Evolutionary conservation across 2,113 vertebrate species (phyloP), one percentile per base, ranked within the genome.

Genomic region (Artemisiospiza belli): DNA sequence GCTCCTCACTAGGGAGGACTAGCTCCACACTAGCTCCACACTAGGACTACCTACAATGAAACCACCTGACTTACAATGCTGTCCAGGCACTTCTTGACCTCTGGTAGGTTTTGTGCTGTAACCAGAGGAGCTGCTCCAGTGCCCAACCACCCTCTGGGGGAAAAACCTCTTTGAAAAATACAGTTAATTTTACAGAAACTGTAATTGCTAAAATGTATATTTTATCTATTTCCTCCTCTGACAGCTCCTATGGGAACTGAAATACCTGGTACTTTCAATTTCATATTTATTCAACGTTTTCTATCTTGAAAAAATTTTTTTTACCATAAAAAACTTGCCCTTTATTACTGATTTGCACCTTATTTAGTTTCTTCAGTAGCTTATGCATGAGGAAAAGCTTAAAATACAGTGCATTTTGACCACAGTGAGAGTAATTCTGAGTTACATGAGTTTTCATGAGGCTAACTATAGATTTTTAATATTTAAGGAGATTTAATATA

Each of bases 31-130:
- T n/a, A n/a, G n/a, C n/a, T n/a, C n/a, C n/a, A n/a, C n/a, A n/a
- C n/a, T n/a, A 63, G 43, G 8, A 10, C 5, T 21, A 4, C 15
- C 27, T 43, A 3, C 47, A 57, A 37, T 25, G 66, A 52, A 87
- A 41, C 10, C 33, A 11, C 28, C 23, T 14, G 8, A 51, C 5
- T 35, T 10, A 39, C 0, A 15, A 6, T 6, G 3, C 4, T 10
- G 1, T 51, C 47, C 35, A 46, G 47, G 15, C 2, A 13, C 17
- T 51, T 58, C 41, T 23, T 19, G 25, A 16, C 4, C 43, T 51
- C 43, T 78, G 72, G 27, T 3, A 44, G 43, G 15, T 43, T 91
- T 62, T 47, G 9, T 35, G 54, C 76, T 22, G 4, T 15, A 16
- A 31, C 31, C 58, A 33, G 72, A 25, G 30, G 30, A 83, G 9